A percentile compares a stretch with the other conserved stretches of the same genome.
phyloP scores from a whole-genome alignment of 2,113 vertebrate species.

The Pithys albifrons region DNA sequence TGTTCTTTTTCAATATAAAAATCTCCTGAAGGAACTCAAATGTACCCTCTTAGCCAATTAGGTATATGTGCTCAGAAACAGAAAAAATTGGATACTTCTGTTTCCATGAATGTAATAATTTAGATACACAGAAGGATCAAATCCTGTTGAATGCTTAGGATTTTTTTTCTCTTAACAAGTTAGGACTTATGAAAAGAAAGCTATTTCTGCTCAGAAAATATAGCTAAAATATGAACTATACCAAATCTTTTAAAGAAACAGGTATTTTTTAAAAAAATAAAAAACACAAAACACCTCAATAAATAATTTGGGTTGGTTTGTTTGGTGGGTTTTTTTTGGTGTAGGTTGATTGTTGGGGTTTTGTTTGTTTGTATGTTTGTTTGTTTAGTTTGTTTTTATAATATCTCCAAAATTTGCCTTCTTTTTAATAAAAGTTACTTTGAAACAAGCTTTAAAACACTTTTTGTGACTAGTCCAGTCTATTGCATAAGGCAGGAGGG shows the following conservation, averaged over 20 bases:
- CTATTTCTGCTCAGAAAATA: not conserved
- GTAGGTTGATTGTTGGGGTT: not conserved
- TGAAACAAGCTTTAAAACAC: not conserved
- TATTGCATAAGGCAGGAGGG: not conserved
- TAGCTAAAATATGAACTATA: not conserved
- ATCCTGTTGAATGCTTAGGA: not conserved
- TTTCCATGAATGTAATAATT: not conserved
- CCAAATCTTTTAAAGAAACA: not conserved
- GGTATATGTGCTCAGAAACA: not conserved
- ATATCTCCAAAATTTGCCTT: not conserved
- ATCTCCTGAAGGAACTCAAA: not conserved
- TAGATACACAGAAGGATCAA: not conserved
- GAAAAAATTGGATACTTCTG: conserved; percentile 2
- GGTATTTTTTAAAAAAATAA: not conserved
- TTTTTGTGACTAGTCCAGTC: not conserved
- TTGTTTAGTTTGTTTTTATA: not conserved
- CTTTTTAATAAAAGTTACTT: not conserved
- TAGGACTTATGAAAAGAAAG: not conserved
- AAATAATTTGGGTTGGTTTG: not conserved
- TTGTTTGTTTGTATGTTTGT: not conserved
- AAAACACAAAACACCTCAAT: accelerated
- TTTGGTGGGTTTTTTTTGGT: not conserved
- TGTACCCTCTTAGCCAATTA: not conserved
- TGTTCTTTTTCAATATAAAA: not conserved
- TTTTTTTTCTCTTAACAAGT: not conserved